These are phyloP conservation scores for Etheostoma nigrum DNA, from an alignment of 2,797 vertebrate species.

Conservation along the genomic window DNA sequence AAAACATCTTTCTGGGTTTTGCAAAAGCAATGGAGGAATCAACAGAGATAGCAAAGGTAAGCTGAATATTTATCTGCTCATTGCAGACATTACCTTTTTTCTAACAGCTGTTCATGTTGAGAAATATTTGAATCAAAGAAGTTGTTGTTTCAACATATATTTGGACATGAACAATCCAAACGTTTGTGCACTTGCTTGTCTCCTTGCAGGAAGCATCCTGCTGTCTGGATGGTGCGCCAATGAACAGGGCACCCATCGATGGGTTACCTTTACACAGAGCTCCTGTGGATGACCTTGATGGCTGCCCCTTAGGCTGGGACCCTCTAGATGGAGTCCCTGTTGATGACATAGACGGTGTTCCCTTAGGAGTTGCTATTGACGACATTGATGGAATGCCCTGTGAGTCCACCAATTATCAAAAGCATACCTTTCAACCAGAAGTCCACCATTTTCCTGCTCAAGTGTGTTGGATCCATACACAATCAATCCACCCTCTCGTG, in stretches of 20 bases:
- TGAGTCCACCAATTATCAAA: conserved; percentile 63
- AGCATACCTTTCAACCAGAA: background rate
- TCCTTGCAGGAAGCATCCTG: conserved; percentile 59
- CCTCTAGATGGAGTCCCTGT: conserved; percentile 84
- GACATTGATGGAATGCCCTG: conserved; percentile 88
- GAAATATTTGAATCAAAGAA: background rate
- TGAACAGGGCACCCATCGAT: conserved; percentile 69
- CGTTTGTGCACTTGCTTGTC: background rate
- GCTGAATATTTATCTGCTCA: conserved; percentile 18
- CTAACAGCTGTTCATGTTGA: background rate
- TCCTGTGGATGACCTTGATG: conserved; percentile 83
- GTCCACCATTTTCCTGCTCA: background rate
- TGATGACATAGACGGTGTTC: conserved; percentile 87
- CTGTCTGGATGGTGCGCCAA: conserved; percentile 79
- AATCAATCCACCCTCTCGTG: background rate
- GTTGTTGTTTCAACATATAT: background rate
- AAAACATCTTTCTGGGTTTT: conserved; percentile 88
- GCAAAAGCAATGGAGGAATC: conserved; percentile 81
- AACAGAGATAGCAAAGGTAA: conserved; percentile 75
- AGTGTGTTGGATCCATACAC: conserved; percentile 4
- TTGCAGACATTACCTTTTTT: background rate
- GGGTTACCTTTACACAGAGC: conserved; percentile 68
- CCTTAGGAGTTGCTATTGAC: conserved; percentile 78
- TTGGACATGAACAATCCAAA: background rate
- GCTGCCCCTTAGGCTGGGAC: conserved; percentile 85